Base-by-base conservation (phyloP, 2,113 vertebrate species). In the Cinclus mexicanus region DNA sequence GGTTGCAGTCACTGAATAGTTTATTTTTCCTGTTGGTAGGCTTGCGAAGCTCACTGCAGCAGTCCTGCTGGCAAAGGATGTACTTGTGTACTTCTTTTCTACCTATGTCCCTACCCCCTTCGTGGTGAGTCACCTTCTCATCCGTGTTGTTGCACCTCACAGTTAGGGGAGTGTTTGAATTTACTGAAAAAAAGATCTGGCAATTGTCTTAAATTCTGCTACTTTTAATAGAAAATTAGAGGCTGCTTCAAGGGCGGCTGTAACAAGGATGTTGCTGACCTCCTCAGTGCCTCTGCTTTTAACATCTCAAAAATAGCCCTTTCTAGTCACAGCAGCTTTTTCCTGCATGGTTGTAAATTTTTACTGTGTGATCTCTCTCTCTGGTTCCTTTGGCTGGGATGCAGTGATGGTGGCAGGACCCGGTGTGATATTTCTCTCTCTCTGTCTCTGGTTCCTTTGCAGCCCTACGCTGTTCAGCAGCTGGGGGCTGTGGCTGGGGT, bases 71-170 rank as follows among this genome's bases (percentile, higher is more conserved):
- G 98, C 98, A 61, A 98, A 98, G 96, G 98, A 98, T 35, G 94
- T 99, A 4, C 98, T 97, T 2, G 99, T 99, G 15, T 98, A 99
- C 94, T 98, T 99, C 23, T 99, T 99, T 89, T 99, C 99, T 89
- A 98, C 97, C 7, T 99, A 98, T 9, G 98, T 99, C 87, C 99
- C 99, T 10, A 99, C 99, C 4, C 99, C 99, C 1, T 99, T 99
- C 49, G 99, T 99, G 98, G 99, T 99, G 97, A 99, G 99, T 98
- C 23, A 5, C 26, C 57, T 75, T 47, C 63, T 72, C 1, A 3
- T n/a, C 53, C 8, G 1, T 39, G 1, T 12, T 21, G 14, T 23
- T 87, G 80, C 6, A 50, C 59, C 25, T 14, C 47, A 67, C 39
- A n/a, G 28, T 15, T 61, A 10, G 25, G 6, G 28, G 64, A 49